These are phyloP conservation scores for Linepithema humile DNA, from an alignment of 1,140 invertebrate genomes.

Conservation along the genomic window DNA sequence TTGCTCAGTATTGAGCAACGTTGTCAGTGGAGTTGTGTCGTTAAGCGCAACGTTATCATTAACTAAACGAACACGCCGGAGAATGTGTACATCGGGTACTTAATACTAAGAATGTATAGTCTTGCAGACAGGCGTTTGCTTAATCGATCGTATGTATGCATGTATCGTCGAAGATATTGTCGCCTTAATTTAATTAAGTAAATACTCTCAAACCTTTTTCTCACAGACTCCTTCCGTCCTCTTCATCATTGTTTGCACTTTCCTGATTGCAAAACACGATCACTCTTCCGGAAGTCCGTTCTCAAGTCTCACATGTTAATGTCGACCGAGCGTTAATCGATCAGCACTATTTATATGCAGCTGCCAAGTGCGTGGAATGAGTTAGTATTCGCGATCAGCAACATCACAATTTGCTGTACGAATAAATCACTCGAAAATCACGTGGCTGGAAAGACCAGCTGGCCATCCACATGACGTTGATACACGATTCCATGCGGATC, in stretches of 20 bases:
- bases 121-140: not conserved
- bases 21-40: not conserved
- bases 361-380: conserved; percentile 33
- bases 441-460: not conserved
- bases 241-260: not conserved
- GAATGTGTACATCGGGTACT: not conserved
- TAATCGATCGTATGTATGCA: not conserved
- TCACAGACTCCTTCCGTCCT: not conserved
- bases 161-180: not conserved
- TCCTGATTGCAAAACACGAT: not conserved
- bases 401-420: not conserved
- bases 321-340: not conserved
- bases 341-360: not conserved
- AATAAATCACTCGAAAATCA: conserved; percentile 29
- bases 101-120: conserved; percentile 26
- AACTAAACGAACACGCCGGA: not conserved
- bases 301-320: not conserved
- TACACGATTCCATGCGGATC: not conserved
- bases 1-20: not conserved
- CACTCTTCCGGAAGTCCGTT: not conserved
- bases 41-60: not conserved
- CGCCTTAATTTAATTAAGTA: conserved; percentile 59
- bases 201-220: conserved; percentile 26
- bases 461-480: not conserved
- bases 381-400: not conserved